phyloP scores from a whole-genome alignment of 2,888 invertebrate species.

The Bedellia somnulentella region DNA sequence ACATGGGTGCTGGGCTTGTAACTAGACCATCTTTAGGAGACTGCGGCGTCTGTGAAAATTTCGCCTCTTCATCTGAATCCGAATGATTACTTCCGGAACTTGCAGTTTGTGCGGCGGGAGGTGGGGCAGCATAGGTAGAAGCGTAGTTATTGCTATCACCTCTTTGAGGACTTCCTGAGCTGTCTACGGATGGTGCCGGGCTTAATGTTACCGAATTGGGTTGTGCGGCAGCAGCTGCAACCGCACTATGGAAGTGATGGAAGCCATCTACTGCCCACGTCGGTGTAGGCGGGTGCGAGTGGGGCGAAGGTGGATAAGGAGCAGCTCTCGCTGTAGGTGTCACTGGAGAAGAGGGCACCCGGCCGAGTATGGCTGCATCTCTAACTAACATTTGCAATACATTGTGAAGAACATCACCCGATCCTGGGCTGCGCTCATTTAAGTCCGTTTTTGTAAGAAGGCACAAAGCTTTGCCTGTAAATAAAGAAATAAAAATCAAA shows the following conservation, averaged over 20 bases:
- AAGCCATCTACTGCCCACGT: conserved; percentile 69
- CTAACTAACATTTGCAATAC: conserved; percentile 85
- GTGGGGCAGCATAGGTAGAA: conserved; percentile 35
- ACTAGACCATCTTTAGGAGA: conserved; percentile 56
- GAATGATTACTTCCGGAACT: conserved; percentile 76
- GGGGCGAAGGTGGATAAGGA: conserved; percentile 75
- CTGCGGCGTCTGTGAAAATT: conserved; percentile 63
- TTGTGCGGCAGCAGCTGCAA: conserved; percentile 53
- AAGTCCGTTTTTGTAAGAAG: conserved; percentile 87
- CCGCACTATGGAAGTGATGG: conserved; percentile 69
- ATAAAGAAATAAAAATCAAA: conserved; percentile 3
- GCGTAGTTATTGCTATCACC: conserved; percentile 54
- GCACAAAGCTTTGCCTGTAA: conserved; percentile 85
- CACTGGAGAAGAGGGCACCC: conserved; percentile 79
- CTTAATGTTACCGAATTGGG: conserved; percentile 89
- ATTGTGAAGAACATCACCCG: conserved; percentile 93
- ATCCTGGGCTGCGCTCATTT: conserved; percentile 88
- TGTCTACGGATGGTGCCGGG: conserved; percentile 88
- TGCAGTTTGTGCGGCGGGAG: conserved; percentile 37
- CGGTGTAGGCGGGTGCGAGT: conserved; percentile 79
- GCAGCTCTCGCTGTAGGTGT: conserved; percentile 76
- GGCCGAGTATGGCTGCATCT: conserved; percentile 76
- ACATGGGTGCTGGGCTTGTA: conserved; percentile 37
- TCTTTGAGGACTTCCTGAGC: conserved; percentile 83
- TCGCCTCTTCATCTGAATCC: conserved; percentile 79